A percentile compares a stretch with the other conserved stretches of the same genome.
Conservation (phyloP, 2,888 invertebrate genomes). For the Altica lythri region DNA sequence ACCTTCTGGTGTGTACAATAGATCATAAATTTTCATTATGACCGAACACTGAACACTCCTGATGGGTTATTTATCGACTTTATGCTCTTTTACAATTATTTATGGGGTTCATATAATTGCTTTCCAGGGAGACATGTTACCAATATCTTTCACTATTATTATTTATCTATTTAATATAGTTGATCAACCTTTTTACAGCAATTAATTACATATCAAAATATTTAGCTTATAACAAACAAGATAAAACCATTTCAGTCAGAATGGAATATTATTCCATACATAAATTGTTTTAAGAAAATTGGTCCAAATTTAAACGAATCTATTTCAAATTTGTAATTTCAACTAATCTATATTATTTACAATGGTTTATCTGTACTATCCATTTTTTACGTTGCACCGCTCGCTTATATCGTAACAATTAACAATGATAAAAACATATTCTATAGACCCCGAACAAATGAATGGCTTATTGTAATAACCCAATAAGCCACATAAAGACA, state of each 20-base stretch:
- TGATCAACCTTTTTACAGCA: too few relatives aligned
- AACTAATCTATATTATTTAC: neutral
- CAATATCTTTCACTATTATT: constrained; percentile 25
- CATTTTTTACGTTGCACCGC: too few relatives aligned
- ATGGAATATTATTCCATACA: neutral
- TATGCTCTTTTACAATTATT: constrained; percentile 30
- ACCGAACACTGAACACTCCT: constrained; percentile 23
- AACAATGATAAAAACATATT: too few relatives aligned
- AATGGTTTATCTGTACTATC: too few relatives aligned
- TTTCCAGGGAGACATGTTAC: constrained; percentile 29
- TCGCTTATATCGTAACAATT: too few relatives aligned
- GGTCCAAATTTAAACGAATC: neutral
- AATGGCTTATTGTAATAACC: too few relatives aligned
- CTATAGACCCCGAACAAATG: too few relatives aligned
- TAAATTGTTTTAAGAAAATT: neutral
- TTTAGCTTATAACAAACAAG: neutral
- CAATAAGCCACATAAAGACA: too few relatives aligned
- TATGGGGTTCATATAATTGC: constrained; percentile 32
- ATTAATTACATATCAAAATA: neutral
- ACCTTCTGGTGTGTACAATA: constrained; percentile 26
- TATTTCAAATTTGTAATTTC: neutral
- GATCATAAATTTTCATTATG: constrained; percentile 29
- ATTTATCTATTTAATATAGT: constrained; percentile 29
- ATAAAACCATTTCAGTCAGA: neutral
- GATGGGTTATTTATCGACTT: constrained; percentile 34